These are phyloP conservation scores for Monopis laevigella DNA, from an alignment of 2,888 invertebrate species.

Conservation along the genomic window DNA sequence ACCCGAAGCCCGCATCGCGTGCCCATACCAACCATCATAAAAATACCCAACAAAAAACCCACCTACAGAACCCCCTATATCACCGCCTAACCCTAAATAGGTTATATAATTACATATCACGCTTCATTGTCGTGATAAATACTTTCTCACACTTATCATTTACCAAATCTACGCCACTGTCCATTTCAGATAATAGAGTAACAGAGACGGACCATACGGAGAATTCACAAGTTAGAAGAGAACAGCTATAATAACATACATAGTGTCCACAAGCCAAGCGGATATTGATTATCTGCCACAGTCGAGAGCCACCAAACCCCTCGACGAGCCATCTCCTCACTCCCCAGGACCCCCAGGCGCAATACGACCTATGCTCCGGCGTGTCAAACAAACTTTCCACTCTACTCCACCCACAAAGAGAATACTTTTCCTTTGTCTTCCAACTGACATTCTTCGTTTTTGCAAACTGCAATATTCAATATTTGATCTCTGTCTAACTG, in stretches of 20 bases:
- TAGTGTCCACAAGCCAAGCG: constrained; percentile 69
- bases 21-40: constrained; percentile 37
- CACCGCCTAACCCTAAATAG: constrained; percentile 49
- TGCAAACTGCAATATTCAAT: constrained; percentile 47
- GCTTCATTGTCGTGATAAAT: constrained; percentile 66
- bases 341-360: constrained; percentile 23
- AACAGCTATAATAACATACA: constrained; percentile 59
- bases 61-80: constrained; percentile 27
- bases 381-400: constrained; percentile 29
- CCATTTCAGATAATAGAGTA: constrained; percentile 65
- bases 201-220: constrained; percentile 34
- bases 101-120: constrained; percentile 65
- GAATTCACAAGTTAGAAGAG: constrained; percentile 29
- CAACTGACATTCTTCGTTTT: constrained; percentile 36
- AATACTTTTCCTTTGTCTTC: constrained; percentile 31
- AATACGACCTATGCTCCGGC: constrained; percentile 35
- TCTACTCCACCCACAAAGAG: constrained; percentile 31
- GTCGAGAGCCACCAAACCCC: constrained; percentile 62
- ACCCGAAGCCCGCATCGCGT: constrained; percentile 46
- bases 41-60: constrained; percentile 42
- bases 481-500: constrained; percentile 68
- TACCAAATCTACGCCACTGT: constrained; percentile 68
- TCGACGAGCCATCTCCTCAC: constrained; percentile 27
- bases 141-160: constrained; percentile 68
- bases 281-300: constrained; percentile 70